Evolutionary conservation across 1,140 invertebrate species (phyloP).

Genomic region (Trachelipus rathkii): DNA sequence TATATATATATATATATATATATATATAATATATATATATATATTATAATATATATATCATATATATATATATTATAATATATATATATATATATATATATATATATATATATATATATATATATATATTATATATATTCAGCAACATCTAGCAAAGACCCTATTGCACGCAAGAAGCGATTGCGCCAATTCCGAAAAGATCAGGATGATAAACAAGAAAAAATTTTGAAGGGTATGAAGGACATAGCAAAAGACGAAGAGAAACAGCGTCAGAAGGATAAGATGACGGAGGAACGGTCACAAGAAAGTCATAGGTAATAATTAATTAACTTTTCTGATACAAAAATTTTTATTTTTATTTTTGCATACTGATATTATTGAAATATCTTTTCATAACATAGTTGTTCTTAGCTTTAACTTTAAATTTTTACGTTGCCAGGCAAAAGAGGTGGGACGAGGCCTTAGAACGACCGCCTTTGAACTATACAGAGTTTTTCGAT

Average conservation of each 20-base stretch:
- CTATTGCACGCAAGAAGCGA: slow-evolving; percentile 87
- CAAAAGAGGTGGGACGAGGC: slow-evolving; percentile 80
- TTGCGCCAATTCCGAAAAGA: slow-evolving; percentile 64
- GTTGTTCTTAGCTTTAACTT: too few relatives aligned
- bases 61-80: too few relatives aligned
- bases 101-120: too few relatives aligned
- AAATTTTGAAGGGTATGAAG: slow-evolving; percentile 96
- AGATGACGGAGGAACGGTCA: slow-evolving; percentile 37
- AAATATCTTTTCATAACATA: not conserved
- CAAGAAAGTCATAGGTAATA: not conserved
- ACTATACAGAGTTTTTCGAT: slow-evolving; percentile 99
- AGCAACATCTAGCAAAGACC: slow-evolving; percentile 62
- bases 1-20: too few relatives aligned
- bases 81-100: too few relatives aligned
- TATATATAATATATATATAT: too few relatives aligned
- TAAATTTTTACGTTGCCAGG: slow-evolving; percentile 40
- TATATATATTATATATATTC: not conserved
- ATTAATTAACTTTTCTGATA: too few relatives aligned
- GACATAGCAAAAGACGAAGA: slow-evolving; percentile 90
- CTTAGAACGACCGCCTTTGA: slow-evolving; percentile 89
- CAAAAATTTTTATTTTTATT: not conserved
- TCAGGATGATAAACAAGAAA: slow-evolving; percentile 80
- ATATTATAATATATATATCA: too few relatives aligned
- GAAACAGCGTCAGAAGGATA: slow-evolving; percentile 52
- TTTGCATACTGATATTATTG: not conserved